Evolutionary conservation across 2,113 vertebrate genomes (phyloP).

Genomic region (Strigops habroptila): DNA sequence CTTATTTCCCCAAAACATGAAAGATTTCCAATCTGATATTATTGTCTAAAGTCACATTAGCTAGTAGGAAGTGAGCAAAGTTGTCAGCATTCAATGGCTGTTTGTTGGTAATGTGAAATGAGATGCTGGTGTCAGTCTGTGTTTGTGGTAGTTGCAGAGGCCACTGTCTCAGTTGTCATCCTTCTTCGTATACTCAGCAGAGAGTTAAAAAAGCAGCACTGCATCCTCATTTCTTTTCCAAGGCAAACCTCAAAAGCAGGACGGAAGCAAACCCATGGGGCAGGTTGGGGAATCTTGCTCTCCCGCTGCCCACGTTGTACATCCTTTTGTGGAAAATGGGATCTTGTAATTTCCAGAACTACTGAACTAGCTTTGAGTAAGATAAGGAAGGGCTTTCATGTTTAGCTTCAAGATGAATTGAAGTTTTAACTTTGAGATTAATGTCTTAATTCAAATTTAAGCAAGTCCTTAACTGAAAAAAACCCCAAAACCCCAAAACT

Average conservation of each 20-base stretch:
- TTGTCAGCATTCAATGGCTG: neutral
- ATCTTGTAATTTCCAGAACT: neutral
- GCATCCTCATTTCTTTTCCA: neutral
- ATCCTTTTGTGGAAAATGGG: neutral
- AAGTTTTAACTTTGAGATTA: neutral
- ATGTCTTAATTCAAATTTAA: neutral
- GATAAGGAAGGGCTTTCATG: neutral
- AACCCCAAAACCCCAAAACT: neutral
- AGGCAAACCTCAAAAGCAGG: neutral
- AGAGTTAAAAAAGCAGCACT: neutral
- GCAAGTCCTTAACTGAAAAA: neutral
- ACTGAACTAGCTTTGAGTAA: neutral
- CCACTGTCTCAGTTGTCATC: neutral
- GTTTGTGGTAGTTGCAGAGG: neutral
- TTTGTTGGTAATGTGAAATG: neutral
- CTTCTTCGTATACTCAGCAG: neutral
- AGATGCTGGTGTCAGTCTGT: neutral
- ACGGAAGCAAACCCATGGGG: neutral
- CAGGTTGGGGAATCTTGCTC: neutral
- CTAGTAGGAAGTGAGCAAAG: neutral
- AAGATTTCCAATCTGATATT: neutral
- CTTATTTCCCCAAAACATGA: neutral
- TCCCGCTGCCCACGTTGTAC: neutral
- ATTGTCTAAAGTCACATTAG: neutral
- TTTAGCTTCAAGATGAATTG: neutral